phyloP scores from a whole-genome alignment of 2,113 vertebrate genomes.

The Oreochromis tanganicae region DNA sequence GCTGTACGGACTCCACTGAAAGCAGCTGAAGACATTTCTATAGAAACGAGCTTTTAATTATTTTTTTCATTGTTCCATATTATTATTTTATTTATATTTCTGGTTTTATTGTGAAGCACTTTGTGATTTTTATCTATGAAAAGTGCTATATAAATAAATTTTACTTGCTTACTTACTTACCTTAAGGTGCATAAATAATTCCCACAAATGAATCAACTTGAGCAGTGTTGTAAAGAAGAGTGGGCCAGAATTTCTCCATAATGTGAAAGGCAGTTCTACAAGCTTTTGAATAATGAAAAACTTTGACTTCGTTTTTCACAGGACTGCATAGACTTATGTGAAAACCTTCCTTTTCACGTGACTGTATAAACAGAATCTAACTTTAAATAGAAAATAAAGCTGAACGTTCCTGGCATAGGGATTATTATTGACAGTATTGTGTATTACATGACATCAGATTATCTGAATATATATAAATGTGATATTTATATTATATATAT shows the following conservation, averaged over 20 bases:
- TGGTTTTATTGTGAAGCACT: neutral
- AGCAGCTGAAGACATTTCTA: neutral
- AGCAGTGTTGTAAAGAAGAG: neutral
- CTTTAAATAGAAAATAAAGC: neutral
- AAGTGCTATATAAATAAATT: neutral
- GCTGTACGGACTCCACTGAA: neutral
- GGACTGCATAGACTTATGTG: neutral
- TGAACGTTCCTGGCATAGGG: neutral
- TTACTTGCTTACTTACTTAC: neutral
- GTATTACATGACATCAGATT: neutral
- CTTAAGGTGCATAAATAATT: neutral
- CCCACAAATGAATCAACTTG: neutral
- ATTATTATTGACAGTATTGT: neutral
- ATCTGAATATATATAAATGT: neutral
- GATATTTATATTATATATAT: neutral
- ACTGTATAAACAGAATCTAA: neutral
- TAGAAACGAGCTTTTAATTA: neutral
- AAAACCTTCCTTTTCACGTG: neutral
- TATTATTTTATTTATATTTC: neutral
- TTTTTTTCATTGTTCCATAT: neutral
- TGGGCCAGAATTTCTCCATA: neutral
- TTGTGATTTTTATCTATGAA: neutral
- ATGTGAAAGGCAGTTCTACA: neutral
- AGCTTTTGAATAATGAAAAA: neutral
- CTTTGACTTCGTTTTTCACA: neutral